Conservation (phyloP, 2,113 vertebrate genomes). For the Paramormyrops kingsleyae region DNA sequence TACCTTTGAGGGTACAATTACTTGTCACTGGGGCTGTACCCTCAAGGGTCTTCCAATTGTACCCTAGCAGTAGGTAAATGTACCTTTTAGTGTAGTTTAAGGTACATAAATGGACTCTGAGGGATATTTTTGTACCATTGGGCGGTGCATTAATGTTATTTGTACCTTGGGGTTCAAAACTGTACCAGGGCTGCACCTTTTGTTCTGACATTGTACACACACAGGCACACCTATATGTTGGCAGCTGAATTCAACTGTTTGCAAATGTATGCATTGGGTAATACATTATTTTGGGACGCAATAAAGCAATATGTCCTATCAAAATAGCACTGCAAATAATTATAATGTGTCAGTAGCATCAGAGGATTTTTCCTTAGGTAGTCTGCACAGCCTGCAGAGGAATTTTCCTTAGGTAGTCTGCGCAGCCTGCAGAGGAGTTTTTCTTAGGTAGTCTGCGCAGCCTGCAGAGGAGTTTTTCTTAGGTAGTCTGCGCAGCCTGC, state of each 20-base stretch:
- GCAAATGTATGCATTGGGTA: background rate
- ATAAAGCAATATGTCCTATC: background rate
- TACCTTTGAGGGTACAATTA: background rate
- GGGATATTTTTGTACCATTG: background rate
- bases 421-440: background rate
- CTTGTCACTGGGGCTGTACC: background rate
- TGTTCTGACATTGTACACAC: background rate
- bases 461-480: no score
- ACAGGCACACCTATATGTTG: background rate
- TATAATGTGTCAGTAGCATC: background rate
- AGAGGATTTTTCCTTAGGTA: background rate
- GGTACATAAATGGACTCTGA: background rate
- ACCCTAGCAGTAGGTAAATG: background rate
- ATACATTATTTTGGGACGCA: background rate
- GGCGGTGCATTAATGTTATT: background rate
- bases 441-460: no score
- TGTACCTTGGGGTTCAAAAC: background rate
- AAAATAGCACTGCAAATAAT: background rate
- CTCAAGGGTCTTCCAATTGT: background rate
- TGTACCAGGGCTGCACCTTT: background rate
- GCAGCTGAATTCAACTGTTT: background rate
- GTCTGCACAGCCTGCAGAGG: no score
- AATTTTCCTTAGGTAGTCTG: conserved; percentile 3
- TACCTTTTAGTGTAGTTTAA: background rate
- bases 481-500: no score